These are phyloP conservation scores for Orthonychiurus folsomi DNA, from an alignment of 2,888 invertebrate species.

Conservation along the genomic window DNA sequence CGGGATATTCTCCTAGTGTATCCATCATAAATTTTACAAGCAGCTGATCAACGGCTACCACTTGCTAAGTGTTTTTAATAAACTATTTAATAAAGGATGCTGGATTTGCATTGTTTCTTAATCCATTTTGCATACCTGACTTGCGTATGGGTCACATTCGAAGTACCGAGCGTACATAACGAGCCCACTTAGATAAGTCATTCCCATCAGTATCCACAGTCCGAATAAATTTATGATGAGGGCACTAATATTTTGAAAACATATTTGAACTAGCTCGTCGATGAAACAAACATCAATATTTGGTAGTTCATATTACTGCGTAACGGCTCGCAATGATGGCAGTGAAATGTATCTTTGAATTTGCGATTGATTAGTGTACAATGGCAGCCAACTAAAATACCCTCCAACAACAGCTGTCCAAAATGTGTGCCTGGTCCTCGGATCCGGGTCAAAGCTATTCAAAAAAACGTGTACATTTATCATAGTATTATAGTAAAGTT, in stretches of 20 bases:
- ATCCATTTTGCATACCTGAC: constrained; percentile 15
- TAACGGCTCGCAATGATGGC: constrained; percentile 23
- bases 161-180: constrained; percentile 37
- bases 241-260: constrained; percentile 28
- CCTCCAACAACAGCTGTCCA: constrained; percentile 35
- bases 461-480: constrained; percentile 4
- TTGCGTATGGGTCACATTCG: constrained; percentile 30
- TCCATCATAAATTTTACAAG: constrained; percentile 84
- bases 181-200: constrained; percentile 32
- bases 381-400: constrained; percentile 29
- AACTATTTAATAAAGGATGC: neutral
- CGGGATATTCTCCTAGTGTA: constrained; percentile 62
- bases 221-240: constrained; percentile 36
- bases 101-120: neutral
- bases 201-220: constrained; percentile 35
- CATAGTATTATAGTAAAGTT: neutral
- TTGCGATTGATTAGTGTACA: constrained; percentile 39
- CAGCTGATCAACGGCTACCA: constrained; percentile 66
- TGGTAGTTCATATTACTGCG: constrained; percentile 25
- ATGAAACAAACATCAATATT: neutral
- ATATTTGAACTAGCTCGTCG: neutral
- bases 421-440: constrained; percentile 30
- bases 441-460: constrained; percentile 32
- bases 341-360: constrained; percentile 38
- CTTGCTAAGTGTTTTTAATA: constrained; percentile 47